Evolutionary conservation across 2,888 invertebrate species (phyloP).

Genomic region (Tortricodes alternella): DNA sequence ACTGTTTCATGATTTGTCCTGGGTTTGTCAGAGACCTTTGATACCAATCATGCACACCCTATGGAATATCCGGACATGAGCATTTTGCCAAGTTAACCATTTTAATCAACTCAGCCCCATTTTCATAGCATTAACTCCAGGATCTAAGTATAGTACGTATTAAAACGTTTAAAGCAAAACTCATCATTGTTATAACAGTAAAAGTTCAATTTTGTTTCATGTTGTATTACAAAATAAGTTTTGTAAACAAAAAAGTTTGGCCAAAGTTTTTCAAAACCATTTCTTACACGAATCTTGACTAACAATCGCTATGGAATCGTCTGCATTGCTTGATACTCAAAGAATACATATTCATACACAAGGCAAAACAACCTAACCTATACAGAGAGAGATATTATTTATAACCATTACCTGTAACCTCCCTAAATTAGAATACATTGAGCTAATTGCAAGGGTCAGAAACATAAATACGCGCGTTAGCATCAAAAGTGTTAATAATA

Average conservation of each 20-base stretch:
- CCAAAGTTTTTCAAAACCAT: slow-evolving; percentile 16
- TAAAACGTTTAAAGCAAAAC: neutral
- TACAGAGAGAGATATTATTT: slow-evolving; percentile 70
- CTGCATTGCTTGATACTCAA: slow-evolving; percentile 28
- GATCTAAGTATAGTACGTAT: no score
- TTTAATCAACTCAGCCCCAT: no score
- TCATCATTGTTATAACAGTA: neutral
- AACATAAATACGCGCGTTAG: slow-evolving; percentile 43
- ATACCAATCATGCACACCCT: no score
- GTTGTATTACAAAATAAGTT: slow-evolving; percentile 5
- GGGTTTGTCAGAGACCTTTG: no score
- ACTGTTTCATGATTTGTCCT: no score
- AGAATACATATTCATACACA: slow-evolving; percentile 47
- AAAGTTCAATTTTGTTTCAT: neutral
- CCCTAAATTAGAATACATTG: slow-evolving; percentile 26
- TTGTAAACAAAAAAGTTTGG: slow-evolving; percentile 16
- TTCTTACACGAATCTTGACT: neutral
- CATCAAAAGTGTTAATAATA: slow-evolving; percentile 59
- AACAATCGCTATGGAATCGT: neutral
- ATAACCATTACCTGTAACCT: slow-evolving; percentile 54
- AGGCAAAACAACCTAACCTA: slow-evolving; percentile 72
- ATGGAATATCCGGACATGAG: no score
- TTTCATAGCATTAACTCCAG: no score
- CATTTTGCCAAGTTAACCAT: no score
- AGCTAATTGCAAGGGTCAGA: slow-evolving; percentile 41